Evolutionary conservation across 2,113 vertebrate genomes (phyloP), one percentile per base, ranked within the genome.

Genomic region (Mormyrus iriodes): DNA sequence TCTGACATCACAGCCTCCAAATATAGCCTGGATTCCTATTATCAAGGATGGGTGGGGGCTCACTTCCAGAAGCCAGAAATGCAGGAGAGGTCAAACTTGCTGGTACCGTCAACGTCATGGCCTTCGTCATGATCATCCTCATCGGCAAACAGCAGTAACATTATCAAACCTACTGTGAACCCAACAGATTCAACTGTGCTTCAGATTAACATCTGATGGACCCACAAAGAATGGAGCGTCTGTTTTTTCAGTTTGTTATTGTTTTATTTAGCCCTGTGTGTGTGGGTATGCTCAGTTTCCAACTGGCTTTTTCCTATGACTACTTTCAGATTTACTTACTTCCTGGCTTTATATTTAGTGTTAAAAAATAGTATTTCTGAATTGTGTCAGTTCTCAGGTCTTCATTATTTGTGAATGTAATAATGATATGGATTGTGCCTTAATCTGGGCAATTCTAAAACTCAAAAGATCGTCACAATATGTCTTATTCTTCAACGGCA

Each of bases 1-100:
- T 92, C 93, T 96, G 96, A 96, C 95, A 96, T 95, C 95, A 96
- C 92, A 90, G 93, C 88, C 91, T 95, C 95, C 95, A 96, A 96
- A 96, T 95, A 96, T 96, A 96, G 95, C 92, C 88, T 44, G 92
- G 46, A 55, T 87, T 85, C 17, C 42, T 35, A 88, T 21, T 27
- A 21, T 35, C 44, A 39, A 89, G 27, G 31, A 76, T 31, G 55
- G 88, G 85, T 84, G 44, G 86, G 89, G 87, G 91, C 61, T 88
- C 73, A 88, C 65, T 76, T 89, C 48, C 89, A 90, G 90, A 90
- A 90, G 84, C 85, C 51, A 69, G 88, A 51, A 90, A 89, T 86
- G 51, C 76, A 49, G 58, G 53, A 53, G 61, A 91, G 90, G 89
- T 93, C 90, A 93, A 90, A 88, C 88, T 76, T 42, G 35, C 44